Evolutionary conservation across 1,140 invertebrate genomes (phyloP).

Genomic region (Anagrus nilaparvatae): DNA sequence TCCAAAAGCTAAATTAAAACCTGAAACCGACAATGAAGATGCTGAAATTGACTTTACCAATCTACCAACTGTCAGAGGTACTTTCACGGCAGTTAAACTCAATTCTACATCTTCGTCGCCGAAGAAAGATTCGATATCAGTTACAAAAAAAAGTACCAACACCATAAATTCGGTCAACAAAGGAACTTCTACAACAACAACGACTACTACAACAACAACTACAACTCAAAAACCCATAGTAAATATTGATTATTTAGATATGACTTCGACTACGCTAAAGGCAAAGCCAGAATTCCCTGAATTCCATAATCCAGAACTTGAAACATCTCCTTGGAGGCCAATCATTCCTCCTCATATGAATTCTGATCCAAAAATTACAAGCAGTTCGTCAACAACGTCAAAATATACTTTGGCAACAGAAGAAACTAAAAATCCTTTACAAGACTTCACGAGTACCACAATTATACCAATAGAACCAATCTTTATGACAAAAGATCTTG

Average conservation of each 20-base stretch:
- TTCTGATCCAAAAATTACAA: constrained; percentile 23
- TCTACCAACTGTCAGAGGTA: constrained; percentile 38
- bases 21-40: constrained; percentile 30
- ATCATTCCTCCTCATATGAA: constrained; percentile 33
- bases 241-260: background rate
- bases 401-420: background rate
- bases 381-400: constrained; percentile 6
- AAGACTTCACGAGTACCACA: background rate
- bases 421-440: background rate
- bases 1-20: constrained; percentile 40
- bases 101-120: constrained; percentile 26
- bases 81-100: constrained; percentile 37
- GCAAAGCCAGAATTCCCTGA: constrained; percentile 20
- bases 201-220: constrained; percentile 21
- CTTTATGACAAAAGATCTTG: no score
- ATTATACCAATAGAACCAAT: no score
- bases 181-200: constrained; percentile 20
- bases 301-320: constrained; percentile 32
- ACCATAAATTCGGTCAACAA: background rate
- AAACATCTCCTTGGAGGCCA: constrained; percentile 37
- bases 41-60: constrained; percentile 31
- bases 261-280: background rate
- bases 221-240: background rate
- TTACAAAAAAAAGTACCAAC: constrained; percentile 19
- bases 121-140: constrained; percentile 21